Conservation (phyloP, 2,113 vertebrate genomes). For the Mormyrus iriodes region DNA sequence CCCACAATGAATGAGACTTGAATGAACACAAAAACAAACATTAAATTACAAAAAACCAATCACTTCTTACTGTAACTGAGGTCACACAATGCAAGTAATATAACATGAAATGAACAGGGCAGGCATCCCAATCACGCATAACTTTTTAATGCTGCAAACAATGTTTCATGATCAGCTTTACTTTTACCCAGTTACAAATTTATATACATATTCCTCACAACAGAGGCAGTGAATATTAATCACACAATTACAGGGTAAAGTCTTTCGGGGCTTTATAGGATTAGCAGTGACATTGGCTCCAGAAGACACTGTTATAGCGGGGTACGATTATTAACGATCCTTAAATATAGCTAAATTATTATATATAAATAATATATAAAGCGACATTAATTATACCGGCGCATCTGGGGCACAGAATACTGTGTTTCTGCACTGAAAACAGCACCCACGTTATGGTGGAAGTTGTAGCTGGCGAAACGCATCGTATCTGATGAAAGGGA, state of each 20-base stretch:
- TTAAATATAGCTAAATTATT: too few relatives aligned
- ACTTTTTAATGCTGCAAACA: slow-evolving; percentile 3
- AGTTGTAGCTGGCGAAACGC: neutral
- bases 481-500: neutral
- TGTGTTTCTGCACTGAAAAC: neutral
- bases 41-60: neutral
- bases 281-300: neutral
- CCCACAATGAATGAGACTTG: neutral
- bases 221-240: neutral
- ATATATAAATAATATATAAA: neutral
- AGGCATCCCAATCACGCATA: neutral
- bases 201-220: neutral
- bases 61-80: neutral
- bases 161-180: neutral
- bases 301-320: neutral
- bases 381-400: neutral
- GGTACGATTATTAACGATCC: neutral
- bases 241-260: neutral
- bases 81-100: neutral
- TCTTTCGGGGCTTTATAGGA: neutral
- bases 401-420: neutral
- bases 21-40: neutral
- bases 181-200: neutral
- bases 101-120: neutral
- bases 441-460: neutral